Evolutionary conservation across 2,888 invertebrate genomes (phyloP), one percentile per base, ranked within the genome.

Genomic region (Dryobotodes eremita): DNA sequence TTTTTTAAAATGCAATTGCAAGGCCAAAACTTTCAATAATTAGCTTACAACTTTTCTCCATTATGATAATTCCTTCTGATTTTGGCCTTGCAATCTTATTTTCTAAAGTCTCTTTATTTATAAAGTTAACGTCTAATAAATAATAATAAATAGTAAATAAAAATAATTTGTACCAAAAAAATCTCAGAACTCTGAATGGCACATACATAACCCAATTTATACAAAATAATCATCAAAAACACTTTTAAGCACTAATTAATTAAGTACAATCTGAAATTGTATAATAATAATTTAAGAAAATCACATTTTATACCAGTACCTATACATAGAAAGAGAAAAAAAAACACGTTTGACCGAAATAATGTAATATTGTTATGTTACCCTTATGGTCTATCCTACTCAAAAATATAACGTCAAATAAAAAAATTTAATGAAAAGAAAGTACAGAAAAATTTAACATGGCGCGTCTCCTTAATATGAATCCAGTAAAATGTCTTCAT

Each of bases 231-330:
- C 23, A 64, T 55, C 23, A 65, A 59, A 64, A 65, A 68, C 17
- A 59, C 31, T 62, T 85, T 57, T 50, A 77, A 62, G 59, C 70
- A 72, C 48, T 65, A 66, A 55, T 48, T 69, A 86, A 83, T 86
- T 86, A 86, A 84, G 86, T 84, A 84, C 75, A 83, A 75, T 86
- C 65, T 59, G 48, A 79, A 73, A 82, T 70, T 46, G 50, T 69
- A 53, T 75, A 73, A 73, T 74, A 71, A 65, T 75, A 74, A 59
- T 85, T 57, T 26, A 36, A 61, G n/a, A 71, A 77, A 75, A 84
- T 64, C 77, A 79, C 61, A 81, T 71, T 46, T 36, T 55, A 55
- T 83, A 77, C 55, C 31, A 72, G 31, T 36, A n/a, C n/a, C n/a
- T n/a, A n/a, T n/a, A n/a, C n/a, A 23, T 65, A 62, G 11, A 71